A percentile compares a stretch with the other conserved stretches of the same genome.
phyloP scores from a whole-genome alignment of 2,797 vertebrate species.

The Phrynocephalus forsythii region DNA sequence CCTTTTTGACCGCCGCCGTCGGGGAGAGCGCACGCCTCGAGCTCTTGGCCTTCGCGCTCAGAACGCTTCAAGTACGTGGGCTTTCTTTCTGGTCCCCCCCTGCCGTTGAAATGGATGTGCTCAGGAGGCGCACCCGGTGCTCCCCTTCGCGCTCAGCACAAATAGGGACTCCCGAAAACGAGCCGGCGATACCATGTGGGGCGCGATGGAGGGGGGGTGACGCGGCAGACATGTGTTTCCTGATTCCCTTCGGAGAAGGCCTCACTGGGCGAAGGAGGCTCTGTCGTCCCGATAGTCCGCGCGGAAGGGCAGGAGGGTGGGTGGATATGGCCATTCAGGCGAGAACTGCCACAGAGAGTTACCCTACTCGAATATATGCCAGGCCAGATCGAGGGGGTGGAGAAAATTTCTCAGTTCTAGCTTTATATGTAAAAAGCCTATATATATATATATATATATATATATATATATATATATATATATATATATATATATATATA shows the following conservation, averaged over 20 bases:
- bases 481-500: accelerated
- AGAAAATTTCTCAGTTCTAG: not conserved
- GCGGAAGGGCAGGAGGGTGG: not conserved
- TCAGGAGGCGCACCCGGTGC: accelerated
- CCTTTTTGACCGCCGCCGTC: conserved; percentile 36
- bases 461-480: accelerated
- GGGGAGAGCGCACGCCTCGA: not conserved
- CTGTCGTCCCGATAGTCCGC: too few relatives aligned
- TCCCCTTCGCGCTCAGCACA: accelerated
- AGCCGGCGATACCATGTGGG: not conserved
- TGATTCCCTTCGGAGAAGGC: not conserved
- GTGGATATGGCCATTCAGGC: too few relatives aligned
- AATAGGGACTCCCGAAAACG: accelerated
- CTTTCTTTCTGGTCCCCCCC: accelerated
- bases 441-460: accelerated
- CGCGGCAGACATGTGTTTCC: conserved; percentile 22
- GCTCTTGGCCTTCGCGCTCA: not conserved
- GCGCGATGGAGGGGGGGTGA: accelerated
- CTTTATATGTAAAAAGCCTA: not conserved
- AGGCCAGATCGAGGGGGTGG: too few relatives aligned
- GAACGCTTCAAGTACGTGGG: conserved; percentile 18
- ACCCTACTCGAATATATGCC: too few relatives aligned
- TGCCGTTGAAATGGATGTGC: not conserved
- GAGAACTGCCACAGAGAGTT: too few relatives aligned
- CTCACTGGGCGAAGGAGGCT: not conserved